Evolutionary conservation across 2,113 vertebrate species (phyloP).

Genomic region (Panurus biarmicus): DNA sequence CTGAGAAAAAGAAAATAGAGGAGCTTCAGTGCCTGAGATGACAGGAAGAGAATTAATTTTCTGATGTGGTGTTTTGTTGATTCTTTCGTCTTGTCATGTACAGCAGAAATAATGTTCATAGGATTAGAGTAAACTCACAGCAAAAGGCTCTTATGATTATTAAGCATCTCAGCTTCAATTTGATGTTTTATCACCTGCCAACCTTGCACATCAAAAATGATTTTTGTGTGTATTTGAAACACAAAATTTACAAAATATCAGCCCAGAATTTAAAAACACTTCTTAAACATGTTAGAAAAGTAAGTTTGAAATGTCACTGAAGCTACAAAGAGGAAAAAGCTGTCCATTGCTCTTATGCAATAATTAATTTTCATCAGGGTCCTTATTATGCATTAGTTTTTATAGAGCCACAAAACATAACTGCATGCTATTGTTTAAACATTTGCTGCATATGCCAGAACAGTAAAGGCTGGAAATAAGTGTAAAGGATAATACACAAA

Average conservation of each 20-base stretch:
- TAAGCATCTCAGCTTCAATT: conserved; percentile 43
- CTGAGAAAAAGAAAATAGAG: not conserved
- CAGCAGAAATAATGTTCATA: conserved; percentile 17
- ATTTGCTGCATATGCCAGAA: conserved; percentile 54
- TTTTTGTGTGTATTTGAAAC: conserved; percentile 60
- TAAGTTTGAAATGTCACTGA: conserved; percentile 51
- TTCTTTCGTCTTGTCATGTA: conserved; percentile 41
- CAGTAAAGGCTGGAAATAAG: conserved; percentile 58
- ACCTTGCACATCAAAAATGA: conserved; percentile 8
- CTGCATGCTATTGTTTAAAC: conserved; percentile 68
- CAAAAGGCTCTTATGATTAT: conserved; percentile 22
- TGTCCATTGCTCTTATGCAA: conserved; percentile 58
- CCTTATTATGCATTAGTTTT: conserved; percentile 67
- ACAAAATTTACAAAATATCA: conserved; percentile 61
- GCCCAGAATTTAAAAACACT: conserved; percentile 25
- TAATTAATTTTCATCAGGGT: conserved; percentile 64
- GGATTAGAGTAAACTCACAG: conserved; percentile 43
- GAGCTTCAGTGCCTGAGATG: not conserved
- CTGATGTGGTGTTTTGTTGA: conserved; percentile 46
- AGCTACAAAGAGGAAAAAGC: conserved; percentile 27
- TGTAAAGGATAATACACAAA: conserved; percentile 70
- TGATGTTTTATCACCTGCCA: conserved; percentile 46
- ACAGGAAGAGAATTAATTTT: conserved; percentile 44
- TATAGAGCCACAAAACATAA: conserved; percentile 62
- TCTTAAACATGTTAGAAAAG: conserved; percentile 46